phyloP scores from a whole-genome alignment of 1,140 invertebrate genomes.

The Colletes gigas region DNA sequence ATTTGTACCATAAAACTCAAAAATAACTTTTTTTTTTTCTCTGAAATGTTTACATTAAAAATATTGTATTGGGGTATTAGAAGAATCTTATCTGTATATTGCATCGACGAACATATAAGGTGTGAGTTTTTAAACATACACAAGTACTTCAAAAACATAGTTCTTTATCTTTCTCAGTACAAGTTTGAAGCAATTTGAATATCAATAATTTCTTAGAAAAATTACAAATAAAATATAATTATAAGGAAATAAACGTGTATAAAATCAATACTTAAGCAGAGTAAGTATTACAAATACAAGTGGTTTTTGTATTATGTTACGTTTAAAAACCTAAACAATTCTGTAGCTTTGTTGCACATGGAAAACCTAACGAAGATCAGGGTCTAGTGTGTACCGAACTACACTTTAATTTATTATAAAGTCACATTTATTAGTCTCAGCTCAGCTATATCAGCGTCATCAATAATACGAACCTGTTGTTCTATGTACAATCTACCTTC shows the following conservation, averaged over 20 bases:
- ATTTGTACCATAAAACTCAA: background rate
- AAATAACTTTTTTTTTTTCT: too few relatives aligned
- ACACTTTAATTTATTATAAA: conserved; percentile 73
- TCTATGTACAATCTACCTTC: conserved; percentile 70
- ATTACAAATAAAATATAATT: conserved; percentile 58
- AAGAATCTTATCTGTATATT: background rate
- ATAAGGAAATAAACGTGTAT: conserved; percentile 51
- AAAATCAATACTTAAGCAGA: conserved; percentile 53
- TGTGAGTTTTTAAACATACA: conserved; percentile 41
- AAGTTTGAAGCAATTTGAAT: conserved; percentile 53
- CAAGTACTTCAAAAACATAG: conserved; percentile 52
- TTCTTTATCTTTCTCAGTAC: conserved; percentile 57
- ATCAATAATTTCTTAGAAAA: conserved; percentile 52
- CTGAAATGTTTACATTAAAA: background rate
- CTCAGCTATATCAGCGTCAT: conserved; percentile 68
- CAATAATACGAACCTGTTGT: conserved; percentile 69
- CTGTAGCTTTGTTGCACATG: conserved; percentile 29
- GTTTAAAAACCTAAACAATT: conserved; percentile 41
- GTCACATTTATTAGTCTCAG: conserved; percentile 72
- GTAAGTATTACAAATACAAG: conserved; percentile 52
- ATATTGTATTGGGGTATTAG: background rate
- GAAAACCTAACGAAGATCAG: conserved; percentile 51
- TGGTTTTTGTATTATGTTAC: conserved; percentile 47
- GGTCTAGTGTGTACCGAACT: conserved; percentile 57
- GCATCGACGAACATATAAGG: background rate